Base-by-base conservation (phyloP, 2,113 vertebrate species). In the Tupaia chinensis region DNA sequence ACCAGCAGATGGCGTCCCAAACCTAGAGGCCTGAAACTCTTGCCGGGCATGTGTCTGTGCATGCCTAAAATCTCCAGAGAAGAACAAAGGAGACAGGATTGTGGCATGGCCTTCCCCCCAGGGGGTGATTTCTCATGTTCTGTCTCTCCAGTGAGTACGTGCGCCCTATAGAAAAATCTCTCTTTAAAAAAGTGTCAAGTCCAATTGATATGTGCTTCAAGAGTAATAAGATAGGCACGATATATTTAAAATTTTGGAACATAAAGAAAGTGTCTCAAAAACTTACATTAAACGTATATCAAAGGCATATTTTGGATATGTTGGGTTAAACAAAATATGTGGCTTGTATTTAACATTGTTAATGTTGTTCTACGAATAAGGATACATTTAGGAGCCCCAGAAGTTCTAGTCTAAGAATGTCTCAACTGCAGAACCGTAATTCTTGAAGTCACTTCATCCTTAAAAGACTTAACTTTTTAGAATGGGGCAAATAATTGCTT, bases 221-320 rank as follows among this genome's bases (percentile, higher is more conserved):
- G 7, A 32, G 19, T 81, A 44, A 89, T 81, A 44, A 89, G 92
- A 91, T 12, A 90, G 9, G 76, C 3, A 73, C 20, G 29, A 29
- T 56, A 61, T 34, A 84, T 8, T 66, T 79, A 76, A 74, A 91
- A 85, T 14, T 14, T 10, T 85, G 13, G 19, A 95, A 81, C n/a
- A 72, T 89, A 72, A 27, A 96, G 63, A 86, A 86, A 72, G 19
- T 12, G 76, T 29, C 54, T 81, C 34, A 90, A 87, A 65, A 69
- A 19, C 25, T 66, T 65, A 61, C 25, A 74, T 6, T 74, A 23
- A 93, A 91, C 60, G 92, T 22, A 74, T 82, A 54, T 5, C 63
- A 14, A 90, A 87, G 63, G 16, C 15, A 9, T 54, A 74, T 74
- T 86, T 56, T 78, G 13, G 9, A n/a, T 19, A 77, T 20, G 20